Evolutionary conservation across 2,113 vertebrate genomes (phyloP).

Genomic region (Synodontis membranacea): DNA sequence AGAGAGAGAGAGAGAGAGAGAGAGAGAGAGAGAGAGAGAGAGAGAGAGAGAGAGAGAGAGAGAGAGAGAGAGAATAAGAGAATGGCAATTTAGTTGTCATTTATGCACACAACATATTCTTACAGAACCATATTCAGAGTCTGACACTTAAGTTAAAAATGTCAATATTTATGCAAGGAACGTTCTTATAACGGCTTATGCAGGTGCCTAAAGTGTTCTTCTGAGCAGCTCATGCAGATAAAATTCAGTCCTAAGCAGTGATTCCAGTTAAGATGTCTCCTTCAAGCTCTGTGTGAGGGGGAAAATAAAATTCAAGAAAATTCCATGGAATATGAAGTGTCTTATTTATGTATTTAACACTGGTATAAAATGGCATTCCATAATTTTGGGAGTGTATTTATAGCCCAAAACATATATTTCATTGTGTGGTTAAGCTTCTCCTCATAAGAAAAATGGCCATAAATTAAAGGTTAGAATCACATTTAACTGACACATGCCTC

Average conservation of each 20-base stretch:
- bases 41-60: no score
- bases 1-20: no score
- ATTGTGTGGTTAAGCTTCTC: neutral
- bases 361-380: neutral
- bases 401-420: neutral
- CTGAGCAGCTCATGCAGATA: neutral
- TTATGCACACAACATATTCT: neutral
- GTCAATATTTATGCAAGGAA: neutral
- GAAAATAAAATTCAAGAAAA: neutral
- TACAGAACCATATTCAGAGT: neutral
- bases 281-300: neutral
- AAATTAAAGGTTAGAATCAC: neutral
- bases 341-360: neutral
- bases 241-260: neutral
- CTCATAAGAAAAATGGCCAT: neutral
- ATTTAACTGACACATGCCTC: neutral
- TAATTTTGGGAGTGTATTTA: neutral
- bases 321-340: neutral
- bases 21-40: neutral
- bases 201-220: neutral
- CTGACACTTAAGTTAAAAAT: neutral
- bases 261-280: neutral
- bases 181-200: neutral
- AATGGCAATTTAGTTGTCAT: neutral
- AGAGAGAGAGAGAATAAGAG: neutral